Conservation (phyloP, 2,888 invertebrate genomes). For the Xylota segnis region DNA sequence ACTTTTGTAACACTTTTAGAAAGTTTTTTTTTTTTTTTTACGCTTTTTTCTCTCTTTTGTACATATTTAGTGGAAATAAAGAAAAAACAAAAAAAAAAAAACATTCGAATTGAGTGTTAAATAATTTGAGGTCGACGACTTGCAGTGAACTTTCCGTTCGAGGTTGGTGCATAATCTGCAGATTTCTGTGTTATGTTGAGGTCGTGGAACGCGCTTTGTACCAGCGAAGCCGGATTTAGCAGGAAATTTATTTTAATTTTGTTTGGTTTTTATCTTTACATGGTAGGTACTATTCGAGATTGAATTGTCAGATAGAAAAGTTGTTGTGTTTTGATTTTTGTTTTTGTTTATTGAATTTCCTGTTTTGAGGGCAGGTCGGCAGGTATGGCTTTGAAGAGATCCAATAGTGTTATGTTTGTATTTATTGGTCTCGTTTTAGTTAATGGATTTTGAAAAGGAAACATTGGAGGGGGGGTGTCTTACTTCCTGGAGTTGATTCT, state of each 20-base stretch:
- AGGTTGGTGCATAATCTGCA: slow-evolving; percentile 75
- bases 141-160: slow-evolving; percentile 70
- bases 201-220: slow-evolving; percentile 53
- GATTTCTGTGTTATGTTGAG: slow-evolving; percentile 66
- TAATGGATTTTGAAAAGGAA: no score
- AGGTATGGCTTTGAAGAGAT: background rate
- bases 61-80: slow-evolving; percentile 14
- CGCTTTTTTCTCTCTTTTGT: slow-evolving; percentile 46
- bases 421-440: background rate
- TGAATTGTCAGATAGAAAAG: background rate
- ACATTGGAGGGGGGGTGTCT: no score
- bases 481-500: no score
- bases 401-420: background rate
- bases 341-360: background rate
- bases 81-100: slow-evolving; percentile 10
- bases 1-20: slow-evolving; percentile 74
- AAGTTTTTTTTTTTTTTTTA: slow-evolving; percentile 61
- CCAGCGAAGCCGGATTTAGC: slow-evolving; percentile 52
- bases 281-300: background rate
- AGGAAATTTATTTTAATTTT: slow-evolving; percentile 31
- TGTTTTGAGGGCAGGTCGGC: background rate
- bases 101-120: slow-evolving; percentile 66
- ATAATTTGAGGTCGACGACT: slow-evolving; percentile 75
- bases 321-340: background rate
- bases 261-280: slow-evolving; percentile 16